Evolutionary conservation across 2,797 vertebrate species (phyloP).

Genomic region (Thamnophis elegans): DNA sequence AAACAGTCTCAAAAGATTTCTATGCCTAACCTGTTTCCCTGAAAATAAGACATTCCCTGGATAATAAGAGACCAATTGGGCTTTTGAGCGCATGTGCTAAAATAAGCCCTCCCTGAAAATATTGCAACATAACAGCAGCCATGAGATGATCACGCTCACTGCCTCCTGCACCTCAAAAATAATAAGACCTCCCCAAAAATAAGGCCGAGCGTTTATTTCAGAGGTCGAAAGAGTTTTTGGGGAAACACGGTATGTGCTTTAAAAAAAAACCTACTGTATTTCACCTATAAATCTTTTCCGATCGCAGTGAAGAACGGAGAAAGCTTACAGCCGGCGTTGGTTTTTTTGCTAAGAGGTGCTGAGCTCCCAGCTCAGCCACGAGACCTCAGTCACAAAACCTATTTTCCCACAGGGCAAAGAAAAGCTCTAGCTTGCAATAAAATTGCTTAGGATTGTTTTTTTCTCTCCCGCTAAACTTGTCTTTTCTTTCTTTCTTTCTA

Average conservation of each 20-base stretch:
- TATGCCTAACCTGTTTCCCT: too few relatives aligned
- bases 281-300: not conserved
- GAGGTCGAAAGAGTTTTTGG: too few relatives aligned
- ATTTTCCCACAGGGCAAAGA: not conserved
- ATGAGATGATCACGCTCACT: too few relatives aligned
- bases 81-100: too few relatives aligned
- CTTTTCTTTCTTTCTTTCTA: conserved; percentile 47
- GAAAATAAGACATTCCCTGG: too few relatives aligned
- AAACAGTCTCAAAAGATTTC: not conserved
- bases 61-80: too few relatives aligned
- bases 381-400: not conserved
- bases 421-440: not conserved
- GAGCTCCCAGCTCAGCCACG: not conserved
- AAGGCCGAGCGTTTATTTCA: too few relatives aligned
- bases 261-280: not conserved
- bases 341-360: not conserved
- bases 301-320: not conserved
- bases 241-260: not conserved
- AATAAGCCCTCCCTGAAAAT: too few relatives aligned
- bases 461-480: conserved; percentile 6
- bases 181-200: too few relatives aligned
- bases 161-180: too few relatives aligned
- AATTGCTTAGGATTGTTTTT: conserved; percentile 36
- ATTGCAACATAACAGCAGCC: too few relatives aligned
- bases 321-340: not conserved